A percentile compares a stretch with the other conserved stretches of the same genome.
phyloP scores from a whole-genome alignment of 2,888 invertebrate species.

The Psylliodes chrysocephalus region DNA sequence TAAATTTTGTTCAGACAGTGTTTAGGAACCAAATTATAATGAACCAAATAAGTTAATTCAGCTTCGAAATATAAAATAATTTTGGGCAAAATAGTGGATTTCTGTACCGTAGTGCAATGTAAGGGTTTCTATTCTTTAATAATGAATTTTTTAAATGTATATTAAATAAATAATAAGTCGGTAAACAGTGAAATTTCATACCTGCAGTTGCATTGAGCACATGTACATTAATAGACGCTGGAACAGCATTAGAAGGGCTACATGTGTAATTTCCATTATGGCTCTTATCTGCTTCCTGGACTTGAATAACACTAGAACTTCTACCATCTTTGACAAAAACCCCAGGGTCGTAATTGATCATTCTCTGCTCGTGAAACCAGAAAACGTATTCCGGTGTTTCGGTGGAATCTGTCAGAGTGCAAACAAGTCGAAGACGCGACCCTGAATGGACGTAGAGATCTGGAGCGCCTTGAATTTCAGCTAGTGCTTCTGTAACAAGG shows the following conservation, averaged over 20 bases:
- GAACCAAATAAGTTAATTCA: too few species aligned
- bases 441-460: conserved; percentile 71
- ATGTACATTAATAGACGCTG: conserved; percentile 75
- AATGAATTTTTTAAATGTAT: too few species aligned
- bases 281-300: conserved; percentile 70
- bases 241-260: conserved; percentile 73
- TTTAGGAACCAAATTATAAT: too few species aligned
- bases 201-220: conserved; percentile 73
- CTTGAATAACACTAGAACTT: conserved; percentile 74
- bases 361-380: conserved; percentile 71
- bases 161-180: too few species aligned
- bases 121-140: too few species aligned
- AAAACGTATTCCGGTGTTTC: conserved; percentile 71
- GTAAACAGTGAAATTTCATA: too few species aligned
- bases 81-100: too few species aligned
- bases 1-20: too few species aligned
- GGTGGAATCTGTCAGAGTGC: conserved; percentile 68
- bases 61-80: too few species aligned
- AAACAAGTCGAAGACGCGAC: conserved; percentile 69
- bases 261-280: conserved; percentile 80
- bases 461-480: conserved; percentile 70
- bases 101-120: too few species aligned
- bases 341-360: conserved; percentile 72
- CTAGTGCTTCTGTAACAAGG: conserved; percentile 66
- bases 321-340: conserved; percentile 68